A percentile compares a stretch with the other conserved stretches of the same genome.
phyloP scores from a whole-genome alignment of 1,140 invertebrate genomes.

The Sinella curviseta region DNA sequence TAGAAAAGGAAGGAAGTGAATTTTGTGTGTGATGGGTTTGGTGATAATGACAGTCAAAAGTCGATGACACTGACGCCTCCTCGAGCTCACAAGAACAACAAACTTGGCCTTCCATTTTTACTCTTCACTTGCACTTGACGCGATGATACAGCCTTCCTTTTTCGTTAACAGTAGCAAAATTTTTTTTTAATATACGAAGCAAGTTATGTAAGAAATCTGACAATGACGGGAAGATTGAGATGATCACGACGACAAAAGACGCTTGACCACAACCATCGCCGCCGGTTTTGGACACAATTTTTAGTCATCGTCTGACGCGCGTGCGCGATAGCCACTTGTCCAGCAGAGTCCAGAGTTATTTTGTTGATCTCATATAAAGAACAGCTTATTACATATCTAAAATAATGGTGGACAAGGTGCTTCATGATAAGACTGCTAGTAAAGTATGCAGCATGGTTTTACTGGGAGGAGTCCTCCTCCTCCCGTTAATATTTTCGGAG shows the following conservation, averaged over 20 bases:
- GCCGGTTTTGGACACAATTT: too few relatives aligned
- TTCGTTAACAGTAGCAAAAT: too few relatives aligned
- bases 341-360: too few relatives aligned
- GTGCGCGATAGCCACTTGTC: too few relatives aligned
- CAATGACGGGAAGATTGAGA: not conserved
- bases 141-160: not conserved
- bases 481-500: not conserved
- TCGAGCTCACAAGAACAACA: not conserved
- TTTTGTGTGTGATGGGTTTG: too few relatives aligned
- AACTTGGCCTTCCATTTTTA: not conserved
- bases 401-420: too few relatives aligned
- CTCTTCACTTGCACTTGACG: not conserved
- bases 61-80: not conserved
- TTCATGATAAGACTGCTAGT: too few relatives aligned
- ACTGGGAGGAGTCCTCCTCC: not conserved
- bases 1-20: not conserved
- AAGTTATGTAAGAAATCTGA: not conserved
- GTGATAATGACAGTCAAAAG: conserved; percentile 5
- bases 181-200: not conserved
- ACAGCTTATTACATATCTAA: too few relatives aligned
- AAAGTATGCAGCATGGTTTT: not conserved
- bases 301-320: too few relatives aligned
- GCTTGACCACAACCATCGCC: too few relatives aligned
- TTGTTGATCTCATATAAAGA: too few relatives aligned
- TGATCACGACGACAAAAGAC: not conserved